A percentile compares a stretch with the other conserved stretches of the same genome.
These are phyloP conservation scores for Noctua pronuba DNA, from an alignment of 2,888 invertebrate genomes.

Conservation along the genomic window DNA sequence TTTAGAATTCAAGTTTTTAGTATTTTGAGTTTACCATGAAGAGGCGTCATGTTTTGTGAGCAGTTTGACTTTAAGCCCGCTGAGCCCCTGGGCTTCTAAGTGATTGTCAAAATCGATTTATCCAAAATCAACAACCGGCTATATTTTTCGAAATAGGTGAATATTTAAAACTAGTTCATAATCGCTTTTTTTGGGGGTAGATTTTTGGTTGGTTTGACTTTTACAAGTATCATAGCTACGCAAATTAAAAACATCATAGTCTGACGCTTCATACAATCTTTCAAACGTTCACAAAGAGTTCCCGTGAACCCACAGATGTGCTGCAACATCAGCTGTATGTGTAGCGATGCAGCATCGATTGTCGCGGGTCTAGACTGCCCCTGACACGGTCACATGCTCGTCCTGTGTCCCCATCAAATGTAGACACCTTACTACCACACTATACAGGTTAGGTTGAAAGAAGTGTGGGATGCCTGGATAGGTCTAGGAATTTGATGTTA, in stretches of 20 bases:
- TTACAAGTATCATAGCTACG: neutral
- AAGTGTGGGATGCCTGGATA: neutral
- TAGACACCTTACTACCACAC: neutral
- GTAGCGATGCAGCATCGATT: constrained; percentile 17
- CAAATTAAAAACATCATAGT: neutral
- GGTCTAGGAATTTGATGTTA: neutral
- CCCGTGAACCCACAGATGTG: neutral
- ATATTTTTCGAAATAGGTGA: neutral
- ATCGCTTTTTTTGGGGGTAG: neutral
- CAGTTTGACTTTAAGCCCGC: neutral
- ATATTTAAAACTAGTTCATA: neutral
- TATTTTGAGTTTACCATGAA: neutral
- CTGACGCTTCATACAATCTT: neutral
- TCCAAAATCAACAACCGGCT: neutral
- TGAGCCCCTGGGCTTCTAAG: neutral
- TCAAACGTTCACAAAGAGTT: neutral
- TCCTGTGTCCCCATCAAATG: neutral
- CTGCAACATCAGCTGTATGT: neutral
- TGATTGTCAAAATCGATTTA: neutral
- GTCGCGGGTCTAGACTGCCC: constrained; percentile 22
- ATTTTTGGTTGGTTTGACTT: neutral
- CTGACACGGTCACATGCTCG: constrained; percentile 12
- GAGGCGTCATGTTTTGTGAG: neutral
- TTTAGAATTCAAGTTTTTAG: neutral
- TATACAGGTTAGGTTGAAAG: neutral